Evolutionary conservation across 2,797 vertebrate genomes (phyloP).

Genomic region (Erithacus rubecula): DNA sequence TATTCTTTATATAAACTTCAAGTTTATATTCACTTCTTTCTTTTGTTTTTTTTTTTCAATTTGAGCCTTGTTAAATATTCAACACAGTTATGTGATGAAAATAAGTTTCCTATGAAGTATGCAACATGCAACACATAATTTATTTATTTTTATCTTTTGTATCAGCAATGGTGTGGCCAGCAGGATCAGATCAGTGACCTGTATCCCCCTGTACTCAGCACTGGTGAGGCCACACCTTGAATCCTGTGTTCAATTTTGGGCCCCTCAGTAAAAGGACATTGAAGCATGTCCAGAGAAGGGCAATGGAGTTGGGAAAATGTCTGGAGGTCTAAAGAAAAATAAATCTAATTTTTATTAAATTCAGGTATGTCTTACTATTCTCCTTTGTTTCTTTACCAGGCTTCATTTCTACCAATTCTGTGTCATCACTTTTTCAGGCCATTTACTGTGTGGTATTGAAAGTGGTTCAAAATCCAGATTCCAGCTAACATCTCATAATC

Average conservation of each 20-base stretch:
- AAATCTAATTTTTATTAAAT: not conserved
- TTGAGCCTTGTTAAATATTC: not conserved
- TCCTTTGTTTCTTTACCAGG: not conserved
- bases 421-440: not conserved
- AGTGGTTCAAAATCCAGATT: not conserved
- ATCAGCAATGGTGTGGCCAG: fast-evolving
- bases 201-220: fast-evolving
- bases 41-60: not conserved
- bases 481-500: not conserved
- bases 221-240: not conserved
- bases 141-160: not conserved
- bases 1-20: too few relatives aligned
- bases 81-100: not conserved
- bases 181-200: not conserved
- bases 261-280: not conserved
- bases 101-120: not conserved
- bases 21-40: not conserved
- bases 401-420: not conserved
- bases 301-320: fast-evolving
- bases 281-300: fast-evolving
- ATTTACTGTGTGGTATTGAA: not conserved
- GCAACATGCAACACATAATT: not conserved
- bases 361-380: not conserved
- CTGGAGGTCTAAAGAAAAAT: not conserved
- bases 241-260: not conserved